Percentiles rank a stretch among this genome's conserved stretches.
These are phyloP conservation scores for Trachymyrmex septentrionalis DNA, from an alignment of 1,140 invertebrate genomes.

Conservation along the genomic window DNA sequence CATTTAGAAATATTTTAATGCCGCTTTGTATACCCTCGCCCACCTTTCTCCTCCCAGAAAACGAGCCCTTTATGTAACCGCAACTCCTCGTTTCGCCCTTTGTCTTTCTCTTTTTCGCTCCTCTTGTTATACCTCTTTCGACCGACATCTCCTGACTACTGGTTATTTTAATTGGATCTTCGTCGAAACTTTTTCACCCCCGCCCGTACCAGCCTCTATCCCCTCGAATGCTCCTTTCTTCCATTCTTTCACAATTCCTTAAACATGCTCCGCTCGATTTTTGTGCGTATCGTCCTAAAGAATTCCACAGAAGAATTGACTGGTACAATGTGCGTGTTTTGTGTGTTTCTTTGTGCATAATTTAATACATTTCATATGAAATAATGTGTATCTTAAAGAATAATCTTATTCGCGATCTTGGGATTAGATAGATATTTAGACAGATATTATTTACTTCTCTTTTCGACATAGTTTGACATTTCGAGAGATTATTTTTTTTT, in stretches of 20 bases:
- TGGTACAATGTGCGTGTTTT: conserved; percentile 3
- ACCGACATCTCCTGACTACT: conserved; percentile 77
- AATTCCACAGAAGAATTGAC: conserved; percentile 31
- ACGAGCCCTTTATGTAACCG: conserved; percentile 71
- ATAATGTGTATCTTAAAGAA: conserved; percentile 33
- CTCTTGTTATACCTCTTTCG: conserved; percentile 76
- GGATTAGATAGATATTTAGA: not conserved
- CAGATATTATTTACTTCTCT: not conserved
- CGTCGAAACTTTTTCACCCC: conserved; percentile 83
- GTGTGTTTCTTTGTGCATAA: conserved; percentile 30
- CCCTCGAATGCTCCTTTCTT: conserved; percentile 1
- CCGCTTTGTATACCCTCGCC: conserved; percentile 81
- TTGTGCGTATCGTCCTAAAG: conserved; percentile 55
- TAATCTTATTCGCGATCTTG: not conserved
- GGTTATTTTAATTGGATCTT: conserved; percentile 87
- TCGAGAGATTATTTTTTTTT: not conserved
- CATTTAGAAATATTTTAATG: conserved; percentile 84
- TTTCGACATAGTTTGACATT: not conserved
- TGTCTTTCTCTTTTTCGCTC: conserved; percentile 69
- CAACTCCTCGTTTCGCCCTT: conserved; percentile 70
- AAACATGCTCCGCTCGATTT: conserved; percentile 54
- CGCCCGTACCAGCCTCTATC: conserved; percentile 5
- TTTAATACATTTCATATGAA: conserved; percentile 44
- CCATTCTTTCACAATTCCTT: conserved; percentile 25
- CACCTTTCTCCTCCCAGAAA: conserved; percentile 65